phyloP scores from a whole-genome alignment of 2,797 vertebrate species.

The Oreortyx pictus region DNA sequence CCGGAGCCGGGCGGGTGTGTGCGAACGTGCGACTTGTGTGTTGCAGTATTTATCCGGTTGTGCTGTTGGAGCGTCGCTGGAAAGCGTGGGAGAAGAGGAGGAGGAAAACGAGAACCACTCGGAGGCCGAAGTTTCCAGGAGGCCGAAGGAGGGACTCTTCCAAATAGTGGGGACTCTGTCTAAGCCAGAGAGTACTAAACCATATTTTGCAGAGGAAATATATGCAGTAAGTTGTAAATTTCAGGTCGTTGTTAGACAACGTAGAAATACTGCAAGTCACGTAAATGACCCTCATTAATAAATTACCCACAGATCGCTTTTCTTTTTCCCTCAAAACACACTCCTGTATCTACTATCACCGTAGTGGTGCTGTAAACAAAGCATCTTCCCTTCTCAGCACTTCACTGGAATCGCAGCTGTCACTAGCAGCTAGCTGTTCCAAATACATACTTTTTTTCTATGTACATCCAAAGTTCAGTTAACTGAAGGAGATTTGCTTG shows the following conservation, averaged over 20 bases:
- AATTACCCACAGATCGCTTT: neutral
- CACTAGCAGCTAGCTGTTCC: neutral
- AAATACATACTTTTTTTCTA: neutral
- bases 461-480: neutral
- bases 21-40: neutral
- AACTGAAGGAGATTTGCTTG: neutral
- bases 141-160: conserved; percentile 67
- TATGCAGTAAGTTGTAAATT: conserved; percentile 81
- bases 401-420: neutral
- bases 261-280: neutral
- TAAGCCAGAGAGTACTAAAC: neutral
- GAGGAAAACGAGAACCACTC: conserved; percentile 75
- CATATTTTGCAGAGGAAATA: conserved; percentile 76
- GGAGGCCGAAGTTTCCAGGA: neutral
- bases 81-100: conserved; percentile 64
- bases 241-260: neutral
- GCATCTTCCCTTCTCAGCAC: neutral
- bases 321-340: neutral
- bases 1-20: too few species aligned
- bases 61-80: conserved; percentile 71
- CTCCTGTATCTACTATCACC: neutral
- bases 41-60: conserved; percentile 84
- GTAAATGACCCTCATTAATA: neutral
- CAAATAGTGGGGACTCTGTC: conserved; percentile 88
- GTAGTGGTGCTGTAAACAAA: neutral